Base-by-base conservation (phyloP, 2,888 invertebrate species). In the Eupithecia vulgata region DNA sequence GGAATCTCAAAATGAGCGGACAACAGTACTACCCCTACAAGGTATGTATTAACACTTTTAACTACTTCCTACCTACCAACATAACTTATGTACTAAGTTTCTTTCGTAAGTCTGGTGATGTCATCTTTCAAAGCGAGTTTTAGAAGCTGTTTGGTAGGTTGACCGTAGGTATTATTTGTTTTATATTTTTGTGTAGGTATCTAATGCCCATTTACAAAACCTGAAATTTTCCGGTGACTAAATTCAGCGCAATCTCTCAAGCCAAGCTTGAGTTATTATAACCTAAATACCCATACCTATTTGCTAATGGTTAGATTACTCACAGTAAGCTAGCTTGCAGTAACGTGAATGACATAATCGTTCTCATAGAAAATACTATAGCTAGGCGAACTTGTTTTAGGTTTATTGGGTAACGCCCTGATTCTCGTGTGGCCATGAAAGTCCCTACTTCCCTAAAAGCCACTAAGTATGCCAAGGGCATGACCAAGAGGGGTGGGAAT, bases 21-120 rank as follows among this genome's bases (percentile, higher is more conserved):
- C 96, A 97, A 86, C 97, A 97, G 93, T 97, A 97, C 93, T 97
- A 97, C 93, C 97, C 97, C 86, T 97, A 97, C 96, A 97, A 97
- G 96, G 97, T 97, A 91, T 96, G 95, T 87, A 81, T 35, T 90
- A 89, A 30, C 48, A 30, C 30, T 3, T 13, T 25, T 34, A 73
- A 35, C 59, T 61, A 35, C 59, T 61, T 6, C 42, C 35, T 8
- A 62, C 48, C 34, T 45, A 69, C 48, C n/a, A 52, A 45, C 34
- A 25, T 57, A 67, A 6, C 35, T 34, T 34, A 30, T 1, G 4
- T 30, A 30, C n/a, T n/a, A n/a, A 67, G 34, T 34, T 59, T 67
- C 37, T 8, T 45, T 21, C 25, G 48, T 21, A 12, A 52, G 79
- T 81, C 25, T 42, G 89, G 90, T 93, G 93, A 94, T 93, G 93